These are phyloP conservation scores for Botia almorhae DNA, from an alignment of 2,797 vertebrate species.

Conservation along the genomic window DNA sequence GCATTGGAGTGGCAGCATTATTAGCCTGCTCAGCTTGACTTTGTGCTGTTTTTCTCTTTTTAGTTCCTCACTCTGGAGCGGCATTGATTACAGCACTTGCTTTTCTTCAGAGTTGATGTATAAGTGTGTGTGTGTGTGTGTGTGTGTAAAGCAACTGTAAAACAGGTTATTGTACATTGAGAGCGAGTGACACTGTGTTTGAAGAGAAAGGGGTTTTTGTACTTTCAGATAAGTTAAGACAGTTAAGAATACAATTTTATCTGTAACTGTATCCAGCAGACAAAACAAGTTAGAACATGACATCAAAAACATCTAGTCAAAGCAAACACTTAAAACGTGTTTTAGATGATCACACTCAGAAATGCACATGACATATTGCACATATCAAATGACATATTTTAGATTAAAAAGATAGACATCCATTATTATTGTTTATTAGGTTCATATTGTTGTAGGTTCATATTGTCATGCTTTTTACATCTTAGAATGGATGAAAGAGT, in stretches of 20 bases:
- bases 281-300: constrained; percentile 10
- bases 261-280: constrained; percentile 2
- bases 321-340: background rate
- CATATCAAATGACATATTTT: no score
- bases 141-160: constrained; percentile 5
- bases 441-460: background rate
- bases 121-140: background rate
- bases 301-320: constrained; percentile 13
- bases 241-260: background rate
- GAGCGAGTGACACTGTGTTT: background rate
- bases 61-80: background rate
- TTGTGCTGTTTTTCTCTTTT: constrained; percentile 36
- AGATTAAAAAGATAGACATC: background rate
- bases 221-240: background rate
- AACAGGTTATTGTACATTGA: background rate
- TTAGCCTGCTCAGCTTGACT: constrained; percentile 45
- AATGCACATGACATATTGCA: background rate
- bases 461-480: background rate
- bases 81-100: constrained; percentile 14
- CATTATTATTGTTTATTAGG: background rate
- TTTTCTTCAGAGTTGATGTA: constrained; percentile 4
- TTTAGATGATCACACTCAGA: background rate
- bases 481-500: background rate
- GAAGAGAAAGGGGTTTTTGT: constrained; percentile 10
- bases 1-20: constrained; percentile 32